Percentiles rank a stretch among this genome's conserved stretches.
These are phyloP conservation scores for Salminus brasiliensis DNA, from an alignment of 2,113 vertebrate species.

Conservation along the genomic window DNA sequence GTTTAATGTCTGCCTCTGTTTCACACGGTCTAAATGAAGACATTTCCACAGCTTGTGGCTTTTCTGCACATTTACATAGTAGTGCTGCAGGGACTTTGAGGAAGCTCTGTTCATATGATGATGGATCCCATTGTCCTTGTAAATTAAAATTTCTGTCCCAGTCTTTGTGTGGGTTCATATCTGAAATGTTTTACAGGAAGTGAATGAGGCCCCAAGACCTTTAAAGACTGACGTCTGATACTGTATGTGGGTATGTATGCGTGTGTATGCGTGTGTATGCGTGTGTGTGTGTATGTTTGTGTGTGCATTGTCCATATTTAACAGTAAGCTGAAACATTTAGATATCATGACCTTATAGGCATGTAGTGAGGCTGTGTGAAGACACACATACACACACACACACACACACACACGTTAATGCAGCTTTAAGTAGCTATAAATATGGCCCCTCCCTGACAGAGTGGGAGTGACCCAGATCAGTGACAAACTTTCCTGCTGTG, in stretches of 20 bases:
- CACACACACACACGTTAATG: neutral
- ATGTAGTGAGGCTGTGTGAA: neutral
- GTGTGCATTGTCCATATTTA: neutral
- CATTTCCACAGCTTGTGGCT: neutral
- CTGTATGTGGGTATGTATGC: neutral
- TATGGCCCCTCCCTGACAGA: constrained; percentile 20
- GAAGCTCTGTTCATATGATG: too few relatives aligned
- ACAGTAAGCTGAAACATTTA: neutral
- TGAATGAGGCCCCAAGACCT: neutral
- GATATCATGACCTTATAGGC: constrained; percentile 2
- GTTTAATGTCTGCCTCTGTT: neutral
- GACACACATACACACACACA: constrained; percentile 4
- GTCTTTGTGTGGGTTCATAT: too few relatives aligned
- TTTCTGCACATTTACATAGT: neutral
- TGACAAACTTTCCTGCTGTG: constrained; percentile 17
- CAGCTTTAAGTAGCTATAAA: constrained; percentile 38
- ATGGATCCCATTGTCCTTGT: too few relatives aligned
- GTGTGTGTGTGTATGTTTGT: neutral
- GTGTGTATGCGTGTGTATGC: neutral
- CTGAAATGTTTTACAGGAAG: too few relatives aligned
- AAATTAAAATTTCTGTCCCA: too few relatives aligned
- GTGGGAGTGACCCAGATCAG: constrained; percentile 44
- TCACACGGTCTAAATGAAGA: neutral
- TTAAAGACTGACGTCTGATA: neutral
- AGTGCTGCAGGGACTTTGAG: neutral